Evolutionary conservation across 2,797 vertebrate species (phyloP).

Genomic region (Gephyroberyx darwinii): DNA sequence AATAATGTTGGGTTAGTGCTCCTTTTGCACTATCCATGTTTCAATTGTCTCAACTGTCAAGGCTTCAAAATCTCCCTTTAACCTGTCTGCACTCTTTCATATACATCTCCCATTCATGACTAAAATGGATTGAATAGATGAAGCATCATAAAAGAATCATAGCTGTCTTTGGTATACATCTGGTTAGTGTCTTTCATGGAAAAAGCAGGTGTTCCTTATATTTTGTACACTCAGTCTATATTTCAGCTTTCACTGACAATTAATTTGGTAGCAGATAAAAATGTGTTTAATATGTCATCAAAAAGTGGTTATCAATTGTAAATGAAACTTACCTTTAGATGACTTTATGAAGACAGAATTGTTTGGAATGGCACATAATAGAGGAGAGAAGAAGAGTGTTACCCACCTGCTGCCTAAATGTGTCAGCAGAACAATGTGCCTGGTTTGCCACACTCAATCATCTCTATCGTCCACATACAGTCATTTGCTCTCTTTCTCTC

Average conservation of each 20-base stretch:
- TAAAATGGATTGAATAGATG: background rate
- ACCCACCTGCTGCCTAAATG: constrained; percentile 8
- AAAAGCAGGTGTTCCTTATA: background rate
- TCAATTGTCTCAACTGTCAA: background rate
- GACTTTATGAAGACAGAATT: constrained; percentile 21
- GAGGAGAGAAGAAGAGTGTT: constrained; percentile 13
- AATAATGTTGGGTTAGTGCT: background rate
- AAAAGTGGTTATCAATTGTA: constrained; percentile 19
- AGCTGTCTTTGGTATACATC: background rate
- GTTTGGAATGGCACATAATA: constrained; percentile 6
- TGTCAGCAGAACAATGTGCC: constrained; percentile 12
- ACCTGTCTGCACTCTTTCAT: background rate
- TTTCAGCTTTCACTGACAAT: constrained; percentile 10
- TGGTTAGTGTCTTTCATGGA: background rate
- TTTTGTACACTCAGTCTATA: background rate
- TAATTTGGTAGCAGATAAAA: constrained; percentile 22
- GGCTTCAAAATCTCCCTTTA: background rate
- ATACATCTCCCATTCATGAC: background rate
- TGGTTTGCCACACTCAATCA: constrained; percentile 25
- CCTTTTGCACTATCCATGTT: too few species aligned
- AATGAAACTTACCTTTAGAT: constrained; percentile 52
- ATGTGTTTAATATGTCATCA: constrained; percentile 9
- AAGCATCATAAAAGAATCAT: constrained; percentile 2
- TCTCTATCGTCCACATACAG: constrained; percentile 9
- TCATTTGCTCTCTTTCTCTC: constrained; percentile 24